A percentile compares a stretch with the other conserved stretches of the same genome.
Conservation (phyloP, 2,797 vertebrate genomes). For the Nyctibius grandis region DNA sequence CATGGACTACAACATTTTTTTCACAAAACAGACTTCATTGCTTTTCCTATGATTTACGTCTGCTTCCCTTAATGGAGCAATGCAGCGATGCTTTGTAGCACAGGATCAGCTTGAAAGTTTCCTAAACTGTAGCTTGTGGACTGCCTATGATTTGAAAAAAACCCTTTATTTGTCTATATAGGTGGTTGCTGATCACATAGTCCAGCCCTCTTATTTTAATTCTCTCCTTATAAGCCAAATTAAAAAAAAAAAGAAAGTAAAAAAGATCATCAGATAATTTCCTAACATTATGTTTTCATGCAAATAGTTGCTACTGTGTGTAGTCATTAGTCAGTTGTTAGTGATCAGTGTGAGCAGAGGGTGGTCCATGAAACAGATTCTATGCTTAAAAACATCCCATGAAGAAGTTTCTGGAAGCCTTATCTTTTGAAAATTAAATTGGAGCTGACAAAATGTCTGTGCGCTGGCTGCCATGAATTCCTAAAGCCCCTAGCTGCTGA, state of each 20-base stretch:
- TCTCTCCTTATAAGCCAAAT: neutral
- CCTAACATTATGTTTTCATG: neutral
- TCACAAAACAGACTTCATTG: neutral
- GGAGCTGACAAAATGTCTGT: conserved; percentile 3
- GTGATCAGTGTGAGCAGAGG: neutral
- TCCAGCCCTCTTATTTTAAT: neutral
- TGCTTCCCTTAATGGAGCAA: neutral
- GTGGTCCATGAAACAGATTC: neutral
- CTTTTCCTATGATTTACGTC: neutral
- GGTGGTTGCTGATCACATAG: neutral
- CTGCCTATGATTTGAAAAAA: neutral
- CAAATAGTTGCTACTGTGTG: neutral
- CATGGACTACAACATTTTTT: neutral
- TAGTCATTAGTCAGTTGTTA: neutral
- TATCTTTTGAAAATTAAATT: conserved; percentile 8
- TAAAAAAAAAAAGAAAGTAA: neutral
- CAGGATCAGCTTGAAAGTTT: neutral
- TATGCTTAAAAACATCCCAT: neutral
- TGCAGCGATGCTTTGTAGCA: neutral
- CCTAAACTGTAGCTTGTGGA: neutral
- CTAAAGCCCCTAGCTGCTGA: neutral
- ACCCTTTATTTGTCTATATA: neutral
- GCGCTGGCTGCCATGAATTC: neutral
- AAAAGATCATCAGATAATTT: neutral
- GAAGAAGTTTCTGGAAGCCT: neutral